A percentile compares a stretch with the other conserved stretches of the same genome.
Conservation (phyloP, 2,113 vertebrate genomes). For the Nothobranchius kuhntae region DNA sequence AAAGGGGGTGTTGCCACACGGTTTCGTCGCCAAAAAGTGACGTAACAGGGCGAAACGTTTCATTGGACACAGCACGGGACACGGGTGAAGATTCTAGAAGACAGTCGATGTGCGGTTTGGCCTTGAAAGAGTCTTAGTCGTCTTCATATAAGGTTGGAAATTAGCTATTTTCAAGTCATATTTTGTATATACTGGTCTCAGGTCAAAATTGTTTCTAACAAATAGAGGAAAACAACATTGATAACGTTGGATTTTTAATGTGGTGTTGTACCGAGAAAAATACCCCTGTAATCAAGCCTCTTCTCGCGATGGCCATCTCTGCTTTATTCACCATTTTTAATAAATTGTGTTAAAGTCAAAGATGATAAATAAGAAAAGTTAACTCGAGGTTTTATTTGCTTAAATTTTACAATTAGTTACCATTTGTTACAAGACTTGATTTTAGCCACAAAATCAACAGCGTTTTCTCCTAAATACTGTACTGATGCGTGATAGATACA, state of each 20-base stretch:
- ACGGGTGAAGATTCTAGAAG: conserved; percentile 63
- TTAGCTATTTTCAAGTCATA: neutral
- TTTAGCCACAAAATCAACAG: neutral
- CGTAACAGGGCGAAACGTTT: conserved; percentile 26
- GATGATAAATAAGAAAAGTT: neutral
- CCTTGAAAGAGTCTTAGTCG: neutral
- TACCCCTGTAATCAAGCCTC: neutral
- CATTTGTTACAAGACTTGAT: no score
- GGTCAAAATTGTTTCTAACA: no score
- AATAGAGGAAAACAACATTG: neutral
- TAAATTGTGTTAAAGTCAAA: neutral
- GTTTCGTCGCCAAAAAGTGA: neutral
- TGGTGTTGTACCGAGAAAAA: neutral
- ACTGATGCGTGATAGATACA: no score
- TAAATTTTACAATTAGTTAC: neutral
- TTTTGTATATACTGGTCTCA: neutral
- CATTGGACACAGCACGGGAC: neutral
- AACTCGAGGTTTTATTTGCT: neutral
- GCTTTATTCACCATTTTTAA: neutral
- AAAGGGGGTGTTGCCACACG: no score
- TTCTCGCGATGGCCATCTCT: neutral
- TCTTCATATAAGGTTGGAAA: conserved; percentile 35
- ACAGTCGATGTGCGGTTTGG: conserved; percentile 20
- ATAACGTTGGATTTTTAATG: conserved; percentile 17
- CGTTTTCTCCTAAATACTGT: no score